phyloP scores from a whole-genome alignment of 2,113 vertebrate species.

The Etheostoma cragini region DNA sequence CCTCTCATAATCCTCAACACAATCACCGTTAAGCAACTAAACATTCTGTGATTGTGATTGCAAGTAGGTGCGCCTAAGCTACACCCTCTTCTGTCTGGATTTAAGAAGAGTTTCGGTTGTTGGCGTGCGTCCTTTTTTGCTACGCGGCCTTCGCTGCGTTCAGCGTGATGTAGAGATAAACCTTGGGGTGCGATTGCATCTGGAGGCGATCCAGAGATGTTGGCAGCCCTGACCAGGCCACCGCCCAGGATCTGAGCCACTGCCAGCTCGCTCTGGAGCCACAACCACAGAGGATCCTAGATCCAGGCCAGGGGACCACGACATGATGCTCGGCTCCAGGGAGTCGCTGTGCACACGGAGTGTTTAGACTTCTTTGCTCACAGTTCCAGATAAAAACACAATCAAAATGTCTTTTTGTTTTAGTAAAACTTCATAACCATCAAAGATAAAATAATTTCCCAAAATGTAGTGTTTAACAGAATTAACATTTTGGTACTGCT shows the following conservation, averaged over 20 bases:
- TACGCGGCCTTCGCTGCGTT: conserved; percentile 6
- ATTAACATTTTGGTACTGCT: background rate
- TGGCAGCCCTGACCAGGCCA: conserved; percentile 43
- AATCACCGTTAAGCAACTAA: conserved; percentile 29
- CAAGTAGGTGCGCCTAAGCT: conserved; percentile 6
- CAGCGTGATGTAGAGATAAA: conserved; percentile 7
- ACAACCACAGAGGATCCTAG: conserved; percentile 49
- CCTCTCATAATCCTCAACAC: conserved; percentile 33
- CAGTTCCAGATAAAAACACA: background rate
- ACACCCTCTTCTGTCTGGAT: conserved; percentile 13
- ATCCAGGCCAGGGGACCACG: conserved; percentile 50
- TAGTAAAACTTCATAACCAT: background rate
- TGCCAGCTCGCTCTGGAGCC: conserved; percentile 55
- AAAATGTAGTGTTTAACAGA: background rate
- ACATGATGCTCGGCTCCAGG: conserved; percentile 25
- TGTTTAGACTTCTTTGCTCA: background rate
- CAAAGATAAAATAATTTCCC: background rate
- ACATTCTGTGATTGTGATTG: conserved; percentile 22
- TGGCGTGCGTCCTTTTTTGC: background rate
- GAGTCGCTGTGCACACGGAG: conserved; percentile 1
- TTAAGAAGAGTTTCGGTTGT: background rate
- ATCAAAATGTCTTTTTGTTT: background rate
- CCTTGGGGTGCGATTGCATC: background rate
- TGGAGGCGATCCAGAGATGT: conserved; percentile 35
- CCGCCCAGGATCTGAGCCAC: conserved; percentile 43